Base-by-base conservation (phyloP, 2,888 invertebrate species). In the Oscheius onirici region DNA sequence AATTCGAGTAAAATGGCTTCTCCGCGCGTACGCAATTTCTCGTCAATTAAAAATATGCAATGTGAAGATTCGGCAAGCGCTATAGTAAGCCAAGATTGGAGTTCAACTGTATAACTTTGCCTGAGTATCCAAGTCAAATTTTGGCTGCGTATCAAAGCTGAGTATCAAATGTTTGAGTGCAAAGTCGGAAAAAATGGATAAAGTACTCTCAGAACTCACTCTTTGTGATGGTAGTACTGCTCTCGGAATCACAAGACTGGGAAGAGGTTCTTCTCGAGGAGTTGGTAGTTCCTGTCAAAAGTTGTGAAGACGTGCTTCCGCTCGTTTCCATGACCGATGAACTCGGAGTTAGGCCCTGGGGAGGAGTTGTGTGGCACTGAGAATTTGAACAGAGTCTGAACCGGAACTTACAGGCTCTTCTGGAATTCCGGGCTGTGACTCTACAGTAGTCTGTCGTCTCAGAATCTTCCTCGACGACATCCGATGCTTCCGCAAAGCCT, bases 401-500 rank as follows among this genome's bases (percentile, higher is more conserved):
- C n/a, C n/a, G n/a, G 13, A 58, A 41, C 58, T 41, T 10, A 58
- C 58, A 17, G 43, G 43, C 41, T 58, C 58, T 58, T 58, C 58
- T 5, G 58, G 58, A 17, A 58, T 58, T 20, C 58, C 58, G 2
- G 58, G 41, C 58, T 58, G 58, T 6, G 80, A 80, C 63, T 80
- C 80, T 22, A 76, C 65, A 41, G 80, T 80, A 41, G 67, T 73
- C 46, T 80, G 80, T 73, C 76, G 72, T 43, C 65, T 69, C 34
- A 80, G 58, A 52, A 71, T 71, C 54, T 72, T 75, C 28, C 78
- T 65, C 10, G 78, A 78, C 22, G 75, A 76, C 76, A 80, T 76
- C 58, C 80, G 61, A 41, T 80, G 76, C 49, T 75, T 74, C 20
- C 87, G 75, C 15, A 87, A 71, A 17, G 82, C 82, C 5, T 78